Percentiles rank a stretch among this genome's conserved stretches.
Evolutionary conservation across 2,113 vertebrate species (phyloP).

Genomic region (Cricetomys ansorgei): DNA sequence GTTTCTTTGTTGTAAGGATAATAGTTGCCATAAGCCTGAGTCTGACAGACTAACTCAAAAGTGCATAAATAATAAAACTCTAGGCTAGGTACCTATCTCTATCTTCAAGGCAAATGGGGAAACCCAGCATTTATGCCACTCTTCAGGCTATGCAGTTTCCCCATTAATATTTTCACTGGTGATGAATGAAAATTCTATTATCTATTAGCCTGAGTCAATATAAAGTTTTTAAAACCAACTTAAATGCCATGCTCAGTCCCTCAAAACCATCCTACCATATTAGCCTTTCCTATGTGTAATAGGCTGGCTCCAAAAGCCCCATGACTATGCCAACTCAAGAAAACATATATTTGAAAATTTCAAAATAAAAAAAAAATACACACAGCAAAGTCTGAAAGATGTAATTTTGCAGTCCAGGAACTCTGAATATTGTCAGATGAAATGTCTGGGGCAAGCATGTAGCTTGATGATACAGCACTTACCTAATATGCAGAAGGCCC

Average conservation of each 20-base stretch:
- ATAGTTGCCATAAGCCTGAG: neutral
- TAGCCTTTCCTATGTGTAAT: neutral
- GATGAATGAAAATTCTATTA: slow-evolving; percentile 9
- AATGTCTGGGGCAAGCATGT: neutral
- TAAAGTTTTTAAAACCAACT: neutral
- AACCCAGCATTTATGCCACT: neutral
- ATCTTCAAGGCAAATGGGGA: neutral
- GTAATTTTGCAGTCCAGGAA: neutral
- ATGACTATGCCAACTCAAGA: neutral
- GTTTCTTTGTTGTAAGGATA: neutral
- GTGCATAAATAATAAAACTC: neutral
- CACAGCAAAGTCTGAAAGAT: neutral
- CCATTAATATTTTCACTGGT: neutral
- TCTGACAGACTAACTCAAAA: neutral
- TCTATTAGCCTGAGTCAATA: neutral
- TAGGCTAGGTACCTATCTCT: neutral
- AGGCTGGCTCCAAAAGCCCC: neutral
- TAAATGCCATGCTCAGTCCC: neutral
- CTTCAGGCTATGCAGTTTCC: neutral
- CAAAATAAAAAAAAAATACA: neutral
- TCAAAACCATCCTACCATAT: neutral
- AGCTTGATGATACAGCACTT: neutral
- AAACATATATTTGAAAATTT: neutral
- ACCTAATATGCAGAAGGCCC: neutral
- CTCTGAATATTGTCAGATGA: neutral